A percentile compares a stretch with the other conserved stretches of the same genome.
Conservation (phyloP, 1,140 invertebrate genomes). For the Aradophagus sp. region DNA sequence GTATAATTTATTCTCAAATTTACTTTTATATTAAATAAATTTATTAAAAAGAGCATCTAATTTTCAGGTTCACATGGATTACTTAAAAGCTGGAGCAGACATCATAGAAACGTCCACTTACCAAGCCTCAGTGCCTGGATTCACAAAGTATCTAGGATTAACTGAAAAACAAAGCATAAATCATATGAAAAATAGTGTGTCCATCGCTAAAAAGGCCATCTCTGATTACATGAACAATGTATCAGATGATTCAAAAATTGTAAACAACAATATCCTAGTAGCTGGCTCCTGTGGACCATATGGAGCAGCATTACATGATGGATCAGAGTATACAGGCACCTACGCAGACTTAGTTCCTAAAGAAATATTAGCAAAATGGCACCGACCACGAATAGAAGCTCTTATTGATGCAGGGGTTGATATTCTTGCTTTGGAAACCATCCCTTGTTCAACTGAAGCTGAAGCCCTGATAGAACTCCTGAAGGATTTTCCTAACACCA, state of each 20-base stretch:
- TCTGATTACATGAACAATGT: slow-evolving; percentile 75
- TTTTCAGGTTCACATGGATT: slow-evolving; percentile 80
- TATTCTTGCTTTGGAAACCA: slow-evolving; percentile 90
- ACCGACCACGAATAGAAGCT: slow-evolving; percentile 83
- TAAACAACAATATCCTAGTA: slow-evolving; percentile 75
- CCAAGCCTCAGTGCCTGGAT: slow-evolving; percentile 88
- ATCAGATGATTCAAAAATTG: slow-evolving; percentile 36
- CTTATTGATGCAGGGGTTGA: slow-evolving; percentile 86
- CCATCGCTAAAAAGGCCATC: slow-evolving; percentile 80
- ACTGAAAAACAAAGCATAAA: slow-evolving; percentile 78
- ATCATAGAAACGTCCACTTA: slow-evolving; percentile 91
- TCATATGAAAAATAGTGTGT: slow-evolving; percentile 82
- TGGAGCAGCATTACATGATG: slow-evolving; percentile 89
- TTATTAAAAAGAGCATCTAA: background rate
- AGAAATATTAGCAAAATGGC: slow-evolving; percentile 84
- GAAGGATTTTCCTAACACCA: slow-evolving; percentile 80
- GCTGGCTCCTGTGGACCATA: slow-evolving; percentile 93
- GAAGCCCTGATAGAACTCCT: slow-evolving; percentile 85
- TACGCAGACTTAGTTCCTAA: slow-evolving; percentile 83
- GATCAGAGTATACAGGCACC: slow-evolving; percentile 91
- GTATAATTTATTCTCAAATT: too few relatives aligned
- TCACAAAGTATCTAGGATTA: slow-evolving; percentile 81
- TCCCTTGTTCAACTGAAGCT: slow-evolving; percentile 88
- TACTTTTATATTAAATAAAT: too few relatives aligned
- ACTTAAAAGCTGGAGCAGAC: slow-evolving; percentile 86